Base-by-base conservation (phyloP, 2,888 invertebrate genomes). In the Cheilosia variabilis region DNA sequence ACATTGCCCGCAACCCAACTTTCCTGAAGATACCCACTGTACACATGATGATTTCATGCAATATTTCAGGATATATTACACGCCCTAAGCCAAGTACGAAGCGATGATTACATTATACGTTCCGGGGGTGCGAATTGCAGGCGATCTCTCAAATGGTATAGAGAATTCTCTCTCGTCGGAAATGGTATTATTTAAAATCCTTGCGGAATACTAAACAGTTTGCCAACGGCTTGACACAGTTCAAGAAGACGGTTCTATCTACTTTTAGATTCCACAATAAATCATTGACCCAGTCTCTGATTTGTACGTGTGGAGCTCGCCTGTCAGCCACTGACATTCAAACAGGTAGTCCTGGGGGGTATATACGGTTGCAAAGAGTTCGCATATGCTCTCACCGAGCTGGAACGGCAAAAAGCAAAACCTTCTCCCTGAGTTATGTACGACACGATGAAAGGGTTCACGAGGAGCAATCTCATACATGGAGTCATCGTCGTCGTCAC, bases 251-350 rank as follows among this genome's bases (percentile, higher is more conserved):
- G 60, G 65, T 75, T 66, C 81, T 81, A 81, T 72, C 86, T 53
- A 72, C 76, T 86, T 72, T 52, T 15, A 62, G 77, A 76, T 86
- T 77, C 76, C 66, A 77, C 77, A 81, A 86, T 86, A 86, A 86
- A 86, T 86, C 86, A 86, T 86, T 86, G 86, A 86, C 86, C 86
- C 68, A 81, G 86, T 81, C 81, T 86, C 81, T 86, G 86, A 86
- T 86, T 80, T 80, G 86, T 77, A 86, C 86, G 86, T 86, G 86
- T 77, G 72, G 86, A 81, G 86, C 68, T 86, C 63, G 71, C 50
- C 72, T 86, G 86, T 86, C 86, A 86, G 86, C 81, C 47, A 72
- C 81, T 81, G 81, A 86, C 86, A 86, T 81, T 86, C 86, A 81
- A 86, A 86, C 86, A 86, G 72, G 86, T 86, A 76, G 52, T 47